Evolutionary conservation across 2,113 vertebrate species (phyloP).

Genomic region (Dasyprocta punctata): DNA sequence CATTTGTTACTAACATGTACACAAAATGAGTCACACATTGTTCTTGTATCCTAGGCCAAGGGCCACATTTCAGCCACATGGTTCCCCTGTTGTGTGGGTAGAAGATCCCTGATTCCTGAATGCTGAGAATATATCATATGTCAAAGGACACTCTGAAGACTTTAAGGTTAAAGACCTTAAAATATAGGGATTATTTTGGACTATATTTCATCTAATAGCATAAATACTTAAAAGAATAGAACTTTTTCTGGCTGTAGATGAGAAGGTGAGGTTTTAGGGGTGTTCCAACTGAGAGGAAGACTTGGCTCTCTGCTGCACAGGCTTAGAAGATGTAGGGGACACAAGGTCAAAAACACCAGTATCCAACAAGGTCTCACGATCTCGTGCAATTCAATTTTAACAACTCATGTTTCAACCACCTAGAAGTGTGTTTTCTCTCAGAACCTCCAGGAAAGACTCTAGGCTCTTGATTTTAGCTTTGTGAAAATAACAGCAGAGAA

Average conservation of each 20-base stretch:
- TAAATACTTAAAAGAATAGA: not conserved
- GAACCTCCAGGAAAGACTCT: not conserved
- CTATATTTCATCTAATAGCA: not conserved
- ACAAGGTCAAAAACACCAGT: not conserved
- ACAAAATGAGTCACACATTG: rapidly evolving
- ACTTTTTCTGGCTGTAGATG: not conserved
- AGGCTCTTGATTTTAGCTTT: not conserved
- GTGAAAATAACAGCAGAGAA: not conserved
- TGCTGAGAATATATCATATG: not conserved
- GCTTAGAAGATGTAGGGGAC: not conserved
- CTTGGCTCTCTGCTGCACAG: no score
- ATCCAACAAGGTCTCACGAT: not conserved
- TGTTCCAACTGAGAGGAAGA: not conserved
- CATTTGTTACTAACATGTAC: not conserved
- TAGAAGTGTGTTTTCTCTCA: not conserved
- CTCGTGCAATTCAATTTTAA: not conserved
- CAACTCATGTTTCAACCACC: not conserved
- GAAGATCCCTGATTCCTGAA: not conserved
- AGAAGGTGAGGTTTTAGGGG: not conserved
- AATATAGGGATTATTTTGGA: not conserved
- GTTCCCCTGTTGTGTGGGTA: not conserved
- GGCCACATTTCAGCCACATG: not conserved
- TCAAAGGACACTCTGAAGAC: not conserved
- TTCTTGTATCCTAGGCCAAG: not conserved
- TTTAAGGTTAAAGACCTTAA: not conserved